These are phyloP conservation scores for Aphaenogaster floridana DNA, from an alignment of 1,140 invertebrate genomes.

Conservation along the genomic window DNA sequence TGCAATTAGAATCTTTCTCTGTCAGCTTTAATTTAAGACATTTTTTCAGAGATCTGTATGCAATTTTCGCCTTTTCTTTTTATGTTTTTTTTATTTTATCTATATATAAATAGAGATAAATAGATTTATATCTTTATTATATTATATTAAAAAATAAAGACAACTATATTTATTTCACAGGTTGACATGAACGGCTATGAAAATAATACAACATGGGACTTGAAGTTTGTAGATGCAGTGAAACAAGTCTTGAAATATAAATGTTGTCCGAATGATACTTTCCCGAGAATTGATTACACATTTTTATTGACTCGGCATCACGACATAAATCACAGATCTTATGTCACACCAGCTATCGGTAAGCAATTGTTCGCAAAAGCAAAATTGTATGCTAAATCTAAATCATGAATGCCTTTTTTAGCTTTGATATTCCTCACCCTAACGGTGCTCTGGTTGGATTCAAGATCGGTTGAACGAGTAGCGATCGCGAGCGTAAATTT, in stretches of 20 bases:
- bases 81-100: background rate
- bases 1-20: background rate
- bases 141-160: conserved; percentile 10
- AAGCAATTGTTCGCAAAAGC: conserved; percentile 57
- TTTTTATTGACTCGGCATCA: conserved; percentile 85
- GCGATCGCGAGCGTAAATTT: conserved; percentile 84
- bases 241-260: conserved; percentile 78
- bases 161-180: conserved; percentile 15
- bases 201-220: conserved; percentile 79
- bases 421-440: conserved; percentile 86
- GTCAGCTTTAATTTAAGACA: background rate
- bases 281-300: conserved; percentile 84
- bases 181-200: conserved; percentile 58
- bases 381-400: background rate
- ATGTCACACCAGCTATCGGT: conserved; percentile 87
- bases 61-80: background rate
- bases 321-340: conserved; percentile 79
- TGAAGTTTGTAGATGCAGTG: conserved; percentile 76
- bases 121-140: background rate
- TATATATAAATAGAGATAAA: conserved; percentile 4
- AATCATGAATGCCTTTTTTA: conserved; percentile 65
- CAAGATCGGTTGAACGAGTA: conserved; percentile 83
- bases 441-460: conserved; percentile 85
- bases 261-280: conserved; percentile 86
- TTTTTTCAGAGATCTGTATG: background rate